phyloP scores from a whole-genome alignment of 2,113 vertebrate genomes.

The Spea multiplicata region DNA sequence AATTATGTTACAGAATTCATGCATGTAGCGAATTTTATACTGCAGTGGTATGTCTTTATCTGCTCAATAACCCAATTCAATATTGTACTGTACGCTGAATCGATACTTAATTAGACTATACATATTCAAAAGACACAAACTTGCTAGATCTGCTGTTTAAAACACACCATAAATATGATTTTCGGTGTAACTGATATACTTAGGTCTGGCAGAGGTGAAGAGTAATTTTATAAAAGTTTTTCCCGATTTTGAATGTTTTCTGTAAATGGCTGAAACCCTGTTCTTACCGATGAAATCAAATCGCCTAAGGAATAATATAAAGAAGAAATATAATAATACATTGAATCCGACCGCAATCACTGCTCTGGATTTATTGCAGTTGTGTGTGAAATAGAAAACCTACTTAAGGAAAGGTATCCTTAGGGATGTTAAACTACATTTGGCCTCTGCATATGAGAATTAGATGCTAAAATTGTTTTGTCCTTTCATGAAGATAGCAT shows the following conservation, averaged over 20 bases:
- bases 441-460: constrained; percentile 9
- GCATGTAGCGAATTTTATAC: background rate
- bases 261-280: background rate
- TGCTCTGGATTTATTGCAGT: constrained; percentile 2
- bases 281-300: constrained; percentile 7
- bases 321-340: constrained; percentile 2
- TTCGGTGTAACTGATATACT: background rate
- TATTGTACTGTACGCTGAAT: background rate
- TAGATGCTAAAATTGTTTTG: background rate
- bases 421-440: constrained; percentile 26
- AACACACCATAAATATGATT: constrained; percentile 1
- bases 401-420: constrained; percentile 14
- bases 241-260: background rate
- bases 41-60: background rate
- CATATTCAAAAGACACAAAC: background rate
- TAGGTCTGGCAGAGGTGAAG: background rate
- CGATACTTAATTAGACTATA: background rate
- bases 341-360: background rate
- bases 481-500: constrained; percentile 27
- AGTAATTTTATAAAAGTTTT: background rate
- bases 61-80: background rate
- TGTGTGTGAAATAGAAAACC: background rate
- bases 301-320: constrained; percentile 2
- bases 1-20: background rate
- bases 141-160: background rate